Evolutionary conservation across 1,140 invertebrate genomes (phyloP), one percentile per base, ranked within the genome.

Genomic region (Hycleus cichorii): DNA sequence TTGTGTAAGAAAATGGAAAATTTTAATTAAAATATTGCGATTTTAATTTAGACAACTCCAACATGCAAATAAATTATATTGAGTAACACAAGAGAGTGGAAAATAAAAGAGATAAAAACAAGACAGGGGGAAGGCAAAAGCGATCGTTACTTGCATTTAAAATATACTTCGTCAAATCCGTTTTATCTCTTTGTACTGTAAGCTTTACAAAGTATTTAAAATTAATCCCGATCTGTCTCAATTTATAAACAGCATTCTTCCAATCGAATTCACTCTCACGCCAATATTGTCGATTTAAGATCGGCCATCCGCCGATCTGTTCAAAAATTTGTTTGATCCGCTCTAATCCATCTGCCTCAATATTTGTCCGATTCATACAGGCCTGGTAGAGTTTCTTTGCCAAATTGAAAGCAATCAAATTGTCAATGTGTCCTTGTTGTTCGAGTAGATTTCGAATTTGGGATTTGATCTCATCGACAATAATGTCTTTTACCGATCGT

Each of bases 291-390:
- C 76, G 76, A 45, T 80, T 75, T 3, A 83, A 64, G 3, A 80
- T 76, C 0, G 83, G 83, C 83, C 83, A 86, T 4, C 82, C 82
- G 26, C 81, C 83, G 24, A 85, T 71, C 60, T 75, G 66, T 39
- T 72, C 68, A 26, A 84, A 63, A 48, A 81, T 72, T 25, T 75
- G 64, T 49, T 73, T 69, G 40, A 82, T 67, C 25, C 79, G 75
- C 3, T 65, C 66, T 54, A 81, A 68, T 32, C 76, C 77, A 18
- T 60, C 58, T 27, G 46, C 51, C 38, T 67, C 65, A 5, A 67
- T 65, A 26, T 56, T 62, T 40, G 58, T 63, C 39, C 65, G 60
- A 51, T 74, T 69, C 63, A 65, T 69, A 53, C 72, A 74, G 47
- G 65, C 64, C 47, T 58, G 58, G 54, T 67, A 69, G 56, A 69